Evolutionary conservation across 2,888 invertebrate species (phyloP), one percentile per base, ranked within the genome.

Genomic region (Eilema sororculum): DNA sequence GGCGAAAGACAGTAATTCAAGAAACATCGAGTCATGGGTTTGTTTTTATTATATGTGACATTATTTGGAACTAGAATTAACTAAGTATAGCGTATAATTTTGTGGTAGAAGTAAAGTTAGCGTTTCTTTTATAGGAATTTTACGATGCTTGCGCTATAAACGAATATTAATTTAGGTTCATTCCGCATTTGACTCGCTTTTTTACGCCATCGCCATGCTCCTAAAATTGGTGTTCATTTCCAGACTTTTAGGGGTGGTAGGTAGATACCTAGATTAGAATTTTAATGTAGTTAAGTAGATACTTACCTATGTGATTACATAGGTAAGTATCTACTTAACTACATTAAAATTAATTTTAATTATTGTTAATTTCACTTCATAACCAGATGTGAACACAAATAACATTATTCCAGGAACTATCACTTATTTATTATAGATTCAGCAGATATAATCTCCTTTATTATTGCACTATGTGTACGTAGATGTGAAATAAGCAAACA

Each of bases 361-460:
- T n/a, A n/a, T n/a, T 46, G 6, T 46, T 20, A 0, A 46, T 46
- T 41, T 41, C 2, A 4, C 16, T 41, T 37, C 12, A 12, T 41
- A 12, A 37, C 33, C 16, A 37, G 12, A 37, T 12, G 41, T 41
- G 16, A 16, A 41, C 37, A 16, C 4, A 3, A 13, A 37, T 16
- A 41, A 41, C 16, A 16, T 9, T 52, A 52, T n/a, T 6, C n/a
- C 52, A n/a, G 46, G 46, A 46, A 52, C 6, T 46, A 71, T 28
- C 37, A 68, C 62, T 46, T 71, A 62, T 61, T 75, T 69, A 74
- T 76, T 80, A 71, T 75, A 73, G 70, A 80, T 82, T 77, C 78
- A 67, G 72, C 70, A 61, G 67, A 75, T 74, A 73, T 71, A 83
- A 81, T 83, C 77, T 80, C 82, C 82, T 82, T 80, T 74, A 77